Conservation (phyloP, 2,888 invertebrate species). For the Megastigmus dorsalis region DNA sequence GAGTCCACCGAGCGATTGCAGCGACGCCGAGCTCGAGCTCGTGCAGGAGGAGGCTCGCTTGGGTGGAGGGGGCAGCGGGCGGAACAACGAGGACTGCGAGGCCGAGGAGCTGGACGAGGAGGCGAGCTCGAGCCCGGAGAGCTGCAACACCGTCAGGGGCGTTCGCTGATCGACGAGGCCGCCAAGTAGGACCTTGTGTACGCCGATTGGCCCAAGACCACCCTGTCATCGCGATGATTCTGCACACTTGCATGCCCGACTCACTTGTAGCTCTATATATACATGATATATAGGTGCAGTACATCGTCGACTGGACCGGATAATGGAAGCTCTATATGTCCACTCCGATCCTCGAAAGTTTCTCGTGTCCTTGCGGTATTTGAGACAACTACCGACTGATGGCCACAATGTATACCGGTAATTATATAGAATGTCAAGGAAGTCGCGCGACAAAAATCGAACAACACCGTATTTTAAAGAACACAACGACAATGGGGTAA, state of each 20-base stretch:
- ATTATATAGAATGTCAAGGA: too few relatives aligned
- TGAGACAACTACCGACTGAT: too few relatives aligned
- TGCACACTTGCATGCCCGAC: too few relatives aligned
- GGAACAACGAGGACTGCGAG: conserved; percentile 61
- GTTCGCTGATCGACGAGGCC: conserved; percentile 31
- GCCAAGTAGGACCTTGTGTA: conserved; percentile 49
- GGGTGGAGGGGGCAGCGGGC: conserved; percentile 65
- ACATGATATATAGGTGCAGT: background rate
- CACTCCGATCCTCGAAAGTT: too few relatives aligned
- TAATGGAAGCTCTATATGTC: too few relatives aligned
- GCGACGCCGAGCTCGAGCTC: conserved; percentile 54
- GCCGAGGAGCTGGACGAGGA: conserved; percentile 35
- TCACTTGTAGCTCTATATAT: too few relatives aligned
- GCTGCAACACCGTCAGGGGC: conserved; percentile 8
- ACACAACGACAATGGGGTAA: background rate
- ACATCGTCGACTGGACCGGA: background rate
- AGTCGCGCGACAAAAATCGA: too few relatives aligned
- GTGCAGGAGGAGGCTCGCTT: conserved; percentile 54
- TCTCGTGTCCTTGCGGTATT: too few relatives aligned
- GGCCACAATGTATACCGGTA: too few relatives aligned
- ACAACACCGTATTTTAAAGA: too few relatives aligned
- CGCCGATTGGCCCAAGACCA: background rate
- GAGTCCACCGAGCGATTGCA: conserved; percentile 64
- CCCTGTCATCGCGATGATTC: background rate
- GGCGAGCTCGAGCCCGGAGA: conserved; percentile 48